Base-by-base conservation (phyloP, 2,797 vertebrate species). In the Lepidocolaptes lacrymiger region DNA sequence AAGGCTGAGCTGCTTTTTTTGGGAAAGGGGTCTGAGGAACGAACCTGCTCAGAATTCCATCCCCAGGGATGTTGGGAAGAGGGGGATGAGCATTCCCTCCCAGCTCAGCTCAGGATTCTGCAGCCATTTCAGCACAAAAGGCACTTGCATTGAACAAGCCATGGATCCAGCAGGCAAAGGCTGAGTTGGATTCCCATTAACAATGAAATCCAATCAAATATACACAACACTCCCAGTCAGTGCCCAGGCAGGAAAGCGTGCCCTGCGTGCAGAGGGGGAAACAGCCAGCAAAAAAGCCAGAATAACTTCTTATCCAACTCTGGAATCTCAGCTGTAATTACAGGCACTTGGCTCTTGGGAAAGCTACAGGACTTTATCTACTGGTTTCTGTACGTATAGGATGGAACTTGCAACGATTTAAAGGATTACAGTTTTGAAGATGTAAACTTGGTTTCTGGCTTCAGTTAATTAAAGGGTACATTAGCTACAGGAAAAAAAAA, bases 391-490 rank as follows among this genome's bases (percentile, higher is more conserved):
- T 26, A 54, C 49, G 23, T 28, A 79, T 61, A 34, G 21, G 77
- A 43, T 2, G 7, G 71, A 91, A 52, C 14, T 59, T 39, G 20
- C 44, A 59, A 23, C 22, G 30, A 67, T 87, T 90, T 93, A 85
- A 91, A 90, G 59, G 59, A 93, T 79, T 90, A 14, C 23, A 72
- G 32, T 76, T 88, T 67, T 66, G 52, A 75, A 93, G 54, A 66
- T 62, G 55, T 66, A 39, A 87, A 49, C 20, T 52, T 63, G 4
- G 5, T 79, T 76, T 55, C 63, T 87, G 81, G 39, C n/a, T 89
- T 84, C 15, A 27, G 55, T 79, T 94, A 92, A 96, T 87, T 86
- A 91, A 91, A 81, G 55, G 30, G 12, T 32, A 78, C 11, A 41
- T 20, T 77, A 49, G 44, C 44, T 46, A 46, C 44, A 46, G 44